phyloP scores from a whole-genome alignment of 2,113 vertebrate species.

The Pelmatolapia mariae region DNA sequence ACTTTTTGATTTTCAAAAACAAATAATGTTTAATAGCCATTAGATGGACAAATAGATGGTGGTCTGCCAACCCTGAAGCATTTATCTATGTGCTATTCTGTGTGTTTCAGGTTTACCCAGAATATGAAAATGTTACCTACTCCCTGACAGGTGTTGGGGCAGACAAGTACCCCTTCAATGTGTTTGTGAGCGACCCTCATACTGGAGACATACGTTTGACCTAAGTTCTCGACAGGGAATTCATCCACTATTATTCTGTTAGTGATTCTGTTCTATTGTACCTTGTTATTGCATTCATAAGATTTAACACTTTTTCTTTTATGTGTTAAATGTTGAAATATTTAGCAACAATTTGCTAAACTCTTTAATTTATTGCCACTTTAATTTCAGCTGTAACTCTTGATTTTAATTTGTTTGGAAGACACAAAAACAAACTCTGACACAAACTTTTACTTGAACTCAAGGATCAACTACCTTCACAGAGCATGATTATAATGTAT shows the following conservation, averaged over 20 bases:
- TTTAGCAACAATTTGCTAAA: neutral
- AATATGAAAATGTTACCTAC: constrained; percentile 72
- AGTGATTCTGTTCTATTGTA: constrained; percentile 3
- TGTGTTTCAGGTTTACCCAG: constrained; percentile 81
- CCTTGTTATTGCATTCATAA: neutral
- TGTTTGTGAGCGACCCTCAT: constrained; percentile 77
- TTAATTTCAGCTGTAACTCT: neutral
- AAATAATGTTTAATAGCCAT: neutral
- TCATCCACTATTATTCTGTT: constrained; percentile 50
- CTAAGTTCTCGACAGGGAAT: constrained; percentile 79
- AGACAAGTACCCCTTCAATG: constrained; percentile 67
- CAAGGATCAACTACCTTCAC: neutral
- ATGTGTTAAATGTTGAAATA: neutral
- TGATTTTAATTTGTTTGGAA: neutral
- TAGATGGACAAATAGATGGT: neutral
- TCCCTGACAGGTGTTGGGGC: constrained; percentile 77
- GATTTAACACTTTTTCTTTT: neutral
- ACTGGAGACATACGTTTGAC: constrained; percentile 82
- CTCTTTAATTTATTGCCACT: neutral
- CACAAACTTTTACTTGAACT: neutral
- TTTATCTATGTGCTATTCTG: neutral
- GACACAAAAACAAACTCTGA: neutral
- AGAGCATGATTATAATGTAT: neutral
- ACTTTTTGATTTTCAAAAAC: neutral
- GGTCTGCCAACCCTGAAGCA: neutral